phyloP scores from a whole-genome alignment of 1,140 invertebrate genomes.

The Papilio helenus region DNA sequence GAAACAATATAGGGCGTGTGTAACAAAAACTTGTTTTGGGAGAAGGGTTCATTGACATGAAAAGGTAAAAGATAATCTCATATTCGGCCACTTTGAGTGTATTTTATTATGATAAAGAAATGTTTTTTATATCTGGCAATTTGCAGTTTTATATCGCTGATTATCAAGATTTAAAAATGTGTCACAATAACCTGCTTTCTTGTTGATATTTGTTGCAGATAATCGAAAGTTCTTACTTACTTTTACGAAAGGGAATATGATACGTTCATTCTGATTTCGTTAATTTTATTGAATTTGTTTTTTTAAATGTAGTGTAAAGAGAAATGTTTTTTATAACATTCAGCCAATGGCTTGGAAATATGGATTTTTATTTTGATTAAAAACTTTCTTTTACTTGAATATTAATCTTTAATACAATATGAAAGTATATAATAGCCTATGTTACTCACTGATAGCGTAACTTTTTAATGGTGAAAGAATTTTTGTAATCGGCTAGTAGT shows the following conservation, averaged over 20 bases:
- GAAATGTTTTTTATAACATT: too few relatives aligned
- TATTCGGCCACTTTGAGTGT: background rate
- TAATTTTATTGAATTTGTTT: too few relatives aligned
- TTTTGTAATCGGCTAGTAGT: too few relatives aligned
- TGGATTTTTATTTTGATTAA: too few relatives aligned
- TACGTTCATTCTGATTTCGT: too few relatives aligned
- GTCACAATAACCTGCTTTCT: conserved; percentile 26
- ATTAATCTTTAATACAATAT: too few relatives aligned
- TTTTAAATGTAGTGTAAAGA: too few relatives aligned
- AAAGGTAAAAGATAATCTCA: conserved; percentile 26
- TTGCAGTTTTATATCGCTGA: conserved; percentile 31
- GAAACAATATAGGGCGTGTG: background rate
- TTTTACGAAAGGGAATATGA: conserved; percentile 2
- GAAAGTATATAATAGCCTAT: too few relatives aligned
- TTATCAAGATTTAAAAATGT: conserved; percentile 40
- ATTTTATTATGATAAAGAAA: conserved; percentile 17
- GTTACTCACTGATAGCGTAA: too few relatives aligned
- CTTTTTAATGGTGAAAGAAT: too few relatives aligned
- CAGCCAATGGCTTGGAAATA: too few relatives aligned
- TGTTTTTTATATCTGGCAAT: conserved; percentile 39
- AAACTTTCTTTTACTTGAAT: too few relatives aligned
- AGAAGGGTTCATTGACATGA: conserved; percentile 35
- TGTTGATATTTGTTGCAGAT: conserved; percentile 9
- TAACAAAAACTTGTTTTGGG: conserved; percentile 9
- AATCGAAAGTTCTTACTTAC: conserved; percentile 6